Percentiles rank a stretch among this genome's conserved stretches.
These are phyloP conservation scores for Macaria notata DNA, from an alignment of 2,888 invertebrate genomes.

Conservation along the genomic window DNA sequence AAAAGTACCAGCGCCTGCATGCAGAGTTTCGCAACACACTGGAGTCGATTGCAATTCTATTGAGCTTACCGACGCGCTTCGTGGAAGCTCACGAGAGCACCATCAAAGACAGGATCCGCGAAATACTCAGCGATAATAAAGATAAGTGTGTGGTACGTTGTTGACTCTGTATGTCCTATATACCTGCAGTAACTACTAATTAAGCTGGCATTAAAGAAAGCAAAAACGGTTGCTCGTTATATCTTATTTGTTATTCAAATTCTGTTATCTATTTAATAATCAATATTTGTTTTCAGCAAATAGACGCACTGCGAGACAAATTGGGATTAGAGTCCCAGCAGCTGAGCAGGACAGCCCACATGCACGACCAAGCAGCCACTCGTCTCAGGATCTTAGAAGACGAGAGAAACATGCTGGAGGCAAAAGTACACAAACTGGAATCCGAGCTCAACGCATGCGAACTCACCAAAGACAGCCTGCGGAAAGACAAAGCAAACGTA, in stretches of 20 bases:
- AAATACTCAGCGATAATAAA: conserved; percentile 89
- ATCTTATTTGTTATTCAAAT: neutral
- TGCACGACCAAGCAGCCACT: conserved; percentile 84
- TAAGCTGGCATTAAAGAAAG: too few relatives aligned
- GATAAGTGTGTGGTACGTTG: conserved; percentile 86
- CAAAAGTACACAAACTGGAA: conserved; percentile 89
- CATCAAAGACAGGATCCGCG: conserved; percentile 90
- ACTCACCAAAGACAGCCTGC: conserved; percentile 86
- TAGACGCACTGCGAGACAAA: conserved; percentile 89
- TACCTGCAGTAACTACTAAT: too few relatives aligned
- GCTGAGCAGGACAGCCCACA: conserved; percentile 85
- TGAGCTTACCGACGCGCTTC: conserved; percentile 87
- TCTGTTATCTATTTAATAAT: too few relatives aligned
- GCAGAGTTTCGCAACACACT: conserved; percentile 86
- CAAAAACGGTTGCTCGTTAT: too few relatives aligned
- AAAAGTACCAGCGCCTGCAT: conserved; percentile 85
- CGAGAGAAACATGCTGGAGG: conserved; percentile 88
- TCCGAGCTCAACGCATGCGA: conserved; percentile 89
- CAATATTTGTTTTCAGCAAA: conserved; percentile 79
- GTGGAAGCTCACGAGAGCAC: conserved; percentile 90
- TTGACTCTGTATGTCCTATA: neutral
- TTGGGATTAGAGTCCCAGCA: conserved; percentile 88
- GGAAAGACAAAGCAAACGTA: conserved; percentile 90
- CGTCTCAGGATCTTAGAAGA: conserved; percentile 87
- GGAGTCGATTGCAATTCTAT: conserved; percentile 86